Conservation (phyloP, 2,797 vertebrate species). For the Gymnopithys bicolor region DNA sequence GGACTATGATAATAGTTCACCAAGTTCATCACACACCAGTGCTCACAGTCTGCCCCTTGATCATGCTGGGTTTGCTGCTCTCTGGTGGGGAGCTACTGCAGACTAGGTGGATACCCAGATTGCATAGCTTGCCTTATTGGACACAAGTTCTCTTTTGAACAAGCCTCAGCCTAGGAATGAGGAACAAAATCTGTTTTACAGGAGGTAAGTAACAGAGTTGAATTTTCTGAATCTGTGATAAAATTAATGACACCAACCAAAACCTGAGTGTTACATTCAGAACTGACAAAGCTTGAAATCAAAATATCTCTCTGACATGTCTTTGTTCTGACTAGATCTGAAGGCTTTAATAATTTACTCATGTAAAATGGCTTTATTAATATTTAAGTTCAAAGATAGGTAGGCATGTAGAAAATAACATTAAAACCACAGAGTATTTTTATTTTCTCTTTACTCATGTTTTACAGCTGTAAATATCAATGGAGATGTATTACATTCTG, state of each 20-base stretch:
- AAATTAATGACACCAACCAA: conserved; percentile 31
- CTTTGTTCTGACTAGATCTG: conserved; percentile 21
- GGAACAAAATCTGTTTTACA: not conserved
- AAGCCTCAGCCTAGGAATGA: not conserved
- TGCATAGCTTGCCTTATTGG: not conserved
- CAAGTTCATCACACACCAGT: not conserved
- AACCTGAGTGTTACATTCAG: conserved; percentile 18
- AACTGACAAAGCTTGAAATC: conserved; percentile 55
- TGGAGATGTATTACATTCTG: not conserved
- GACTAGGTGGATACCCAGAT: not conserved
- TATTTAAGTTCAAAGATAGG: conserved; percentile 18
- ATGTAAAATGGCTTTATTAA: conserved; percentile 36
- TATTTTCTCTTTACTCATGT: not conserved
- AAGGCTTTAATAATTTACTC: conserved; percentile 46
- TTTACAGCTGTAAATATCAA: not conserved
- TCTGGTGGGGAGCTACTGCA: not conserved
- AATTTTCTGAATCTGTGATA: conserved; percentile 9
- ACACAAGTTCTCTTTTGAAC: not conserved
- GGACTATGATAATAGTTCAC: not conserved
- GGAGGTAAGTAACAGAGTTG: not conserved
- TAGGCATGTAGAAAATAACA: conserved; percentile 18
- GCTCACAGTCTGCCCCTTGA: not conserved
- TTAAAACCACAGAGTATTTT: not conserved
- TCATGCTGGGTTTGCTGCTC: not conserved
- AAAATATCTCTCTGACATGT: not conserved